These are phyloP conservation scores for Diabrotica balteata DNA, from an alignment of 2,888 invertebrate genomes.

Conservation along the genomic window DNA sequence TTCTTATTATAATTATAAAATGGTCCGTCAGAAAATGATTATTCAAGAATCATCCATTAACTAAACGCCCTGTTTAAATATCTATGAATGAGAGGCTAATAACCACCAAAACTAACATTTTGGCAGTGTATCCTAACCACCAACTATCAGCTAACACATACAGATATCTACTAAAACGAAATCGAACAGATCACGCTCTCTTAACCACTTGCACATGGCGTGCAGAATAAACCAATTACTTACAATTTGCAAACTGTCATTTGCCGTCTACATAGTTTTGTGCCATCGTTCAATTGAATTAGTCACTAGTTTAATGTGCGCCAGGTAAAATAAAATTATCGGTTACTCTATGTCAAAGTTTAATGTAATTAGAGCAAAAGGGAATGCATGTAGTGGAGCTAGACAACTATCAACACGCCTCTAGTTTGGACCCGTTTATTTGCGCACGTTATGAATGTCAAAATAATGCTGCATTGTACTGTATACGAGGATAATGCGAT, in stretches of 20 bases:
- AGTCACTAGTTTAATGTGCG: slow-evolving; percentile 37
- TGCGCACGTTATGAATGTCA: background rate
- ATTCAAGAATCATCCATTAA: no score
- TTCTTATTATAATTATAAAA: no score
- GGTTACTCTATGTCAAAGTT: slow-evolving; percentile 23
- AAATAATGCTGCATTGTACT: no score
- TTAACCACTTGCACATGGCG: slow-evolving; percentile 38
- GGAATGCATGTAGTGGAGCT: background rate
- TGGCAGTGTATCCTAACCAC: background rate
- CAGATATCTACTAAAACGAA: slow-evolving; percentile 36
- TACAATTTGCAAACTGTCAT: slow-evolving; percentile 50
- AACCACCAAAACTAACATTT: no score
- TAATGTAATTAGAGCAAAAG: slow-evolving; percentile 15
- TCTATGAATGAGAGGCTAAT: no score
- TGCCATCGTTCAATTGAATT: slow-evolving; percentile 42
- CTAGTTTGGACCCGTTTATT: background rate
- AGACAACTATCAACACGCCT: background rate
- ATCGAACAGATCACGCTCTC: slow-evolving; percentile 49
- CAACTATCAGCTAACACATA: slow-evolving; percentile 2
- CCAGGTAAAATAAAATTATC: slow-evolving; percentile 33
- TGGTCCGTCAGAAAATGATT: no score
- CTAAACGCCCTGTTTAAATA: no score
- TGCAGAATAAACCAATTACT: slow-evolving; percentile 51
- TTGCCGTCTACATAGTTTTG: slow-evolving; percentile 47
- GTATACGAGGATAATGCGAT: no score